Evolutionary conservation across 1,140 invertebrate species (phyloP), one percentile per base, ranked within the genome.

Genomic region (Lepidurus arcticus): DNA sequence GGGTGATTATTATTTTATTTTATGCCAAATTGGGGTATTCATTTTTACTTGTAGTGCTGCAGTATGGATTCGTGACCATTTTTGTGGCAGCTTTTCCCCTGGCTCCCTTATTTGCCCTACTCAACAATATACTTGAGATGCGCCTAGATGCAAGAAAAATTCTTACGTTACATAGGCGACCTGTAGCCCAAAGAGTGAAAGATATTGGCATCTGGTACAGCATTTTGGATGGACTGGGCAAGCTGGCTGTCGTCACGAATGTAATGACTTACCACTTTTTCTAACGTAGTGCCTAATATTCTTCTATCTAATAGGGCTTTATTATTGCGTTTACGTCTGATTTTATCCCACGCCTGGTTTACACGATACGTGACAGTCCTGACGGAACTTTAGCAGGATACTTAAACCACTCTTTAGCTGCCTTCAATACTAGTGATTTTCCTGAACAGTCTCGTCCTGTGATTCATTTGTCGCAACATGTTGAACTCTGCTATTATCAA

Each of bases 251-350:
- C 13, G 91, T 98, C 24, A 96, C 94, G 73, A 98, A 98, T 87
- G 96, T 97, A 86, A 91, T 80, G 11, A 73, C 7, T 65, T 80
- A 44, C 10, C 73, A 45, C 16, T 78, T 83, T 83, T 81, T 42
- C 80, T 85, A 84, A 83, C 82, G 34, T 82, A 81, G 9, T 85
- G 85, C 65, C 44, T 13, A 77, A 53, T 53, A 13, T 79, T 5
- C 5, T 24, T 44, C 82, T 44, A 80, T 83, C 79, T 87, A 86
- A 83, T 84, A 98, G 96, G 97, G 93, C 75, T 96, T 98, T 82
- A 97, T 99, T 76, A 99, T 99, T 83, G 97, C 97, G 47, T 99
- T 99, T 86, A 98, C 97, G 4, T 98, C 96, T 0, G 96, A 98
- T 82, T 97, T 98, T 85, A 94, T 99, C 80, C 97, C 97, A 13